phyloP scores from a whole-genome alignment of 2,888 invertebrate species.

The Lypha dubia region DNA sequence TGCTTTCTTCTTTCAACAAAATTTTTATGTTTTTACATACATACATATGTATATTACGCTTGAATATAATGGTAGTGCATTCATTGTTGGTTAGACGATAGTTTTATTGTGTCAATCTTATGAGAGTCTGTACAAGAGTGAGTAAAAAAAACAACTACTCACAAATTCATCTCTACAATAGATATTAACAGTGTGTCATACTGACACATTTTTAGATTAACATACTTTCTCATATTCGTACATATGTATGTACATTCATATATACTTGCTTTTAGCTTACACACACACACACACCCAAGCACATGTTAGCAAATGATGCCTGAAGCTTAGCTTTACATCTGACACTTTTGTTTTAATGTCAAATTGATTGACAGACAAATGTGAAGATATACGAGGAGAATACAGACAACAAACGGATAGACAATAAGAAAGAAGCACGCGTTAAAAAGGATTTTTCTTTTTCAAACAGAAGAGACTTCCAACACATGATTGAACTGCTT shows the following conservation, averaged over 20 bases:
- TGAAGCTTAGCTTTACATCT: slow-evolving; percentile 55
- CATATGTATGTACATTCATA: not conserved
- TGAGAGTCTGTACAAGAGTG: no score
- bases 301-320: slow-evolving; percentile 15
- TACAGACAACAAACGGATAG: slow-evolving; percentile 10
- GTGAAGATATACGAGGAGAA: not conserved
- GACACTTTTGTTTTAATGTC: slow-evolving; percentile 56
- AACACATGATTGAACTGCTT: not conserved
- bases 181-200: slow-evolving; percentile 20
- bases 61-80: no score
- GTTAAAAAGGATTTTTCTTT: slow-evolving; percentile 16
- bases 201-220: slow-evolving; percentile 2
- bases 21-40: no score
- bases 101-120: no score
- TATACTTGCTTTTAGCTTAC: no score
- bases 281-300: not conserved
- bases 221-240: not conserved
- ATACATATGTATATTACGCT: no score
- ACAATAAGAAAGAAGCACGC: not conserved
- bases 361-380: slow-evolving; percentile 65
- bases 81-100: no score
- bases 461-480: not conserved
- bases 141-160: not conserved
- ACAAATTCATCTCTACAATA: not conserved
- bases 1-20: no score